phyloP scores from a whole-genome alignment of 2,888 invertebrate species.

The Oeneis ivallda region DNA sequence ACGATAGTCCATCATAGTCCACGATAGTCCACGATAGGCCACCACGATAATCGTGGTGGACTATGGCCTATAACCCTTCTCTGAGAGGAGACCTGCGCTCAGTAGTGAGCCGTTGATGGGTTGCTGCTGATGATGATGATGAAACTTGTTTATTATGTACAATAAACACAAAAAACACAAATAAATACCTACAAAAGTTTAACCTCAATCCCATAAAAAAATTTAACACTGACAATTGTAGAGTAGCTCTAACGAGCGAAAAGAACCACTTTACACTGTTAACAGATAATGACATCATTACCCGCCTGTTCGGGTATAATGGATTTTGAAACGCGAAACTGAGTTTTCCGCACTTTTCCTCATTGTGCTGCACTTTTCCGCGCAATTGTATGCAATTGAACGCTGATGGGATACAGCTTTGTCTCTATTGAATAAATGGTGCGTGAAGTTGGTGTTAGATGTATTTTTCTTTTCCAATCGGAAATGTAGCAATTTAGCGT shows the following conservation, averaged over 20 bases:
- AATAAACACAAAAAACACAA: no score
- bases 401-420: constrained; percentile 24
- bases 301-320: constrained; percentile 23
- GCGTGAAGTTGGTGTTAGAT: constrained; percentile 15
- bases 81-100: no score
- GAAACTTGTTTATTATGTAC: no score
- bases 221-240: not conserved
- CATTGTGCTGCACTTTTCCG: constrained; percentile 26
- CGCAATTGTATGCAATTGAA: constrained; percentile 34
- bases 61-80: no score
- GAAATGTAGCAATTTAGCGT: not conserved
- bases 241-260: constrained; percentile 1
- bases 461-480: not conserved
- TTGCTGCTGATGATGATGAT: no score
- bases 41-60: no score
- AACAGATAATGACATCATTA: constrained; percentile 30
- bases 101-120: no score
- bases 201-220: not conserved
- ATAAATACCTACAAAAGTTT: not conserved
- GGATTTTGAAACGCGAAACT: constrained; percentile 27
- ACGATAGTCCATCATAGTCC: no score
- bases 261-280: constrained; percentile 16
- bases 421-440: constrained; percentile 16
- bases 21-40: no score
- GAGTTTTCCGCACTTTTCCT: constrained; percentile 25